Evolutionary conservation across 1,140 invertebrate genomes (phyloP).

Genomic region (Pectinophora gossypiella): DNA sequence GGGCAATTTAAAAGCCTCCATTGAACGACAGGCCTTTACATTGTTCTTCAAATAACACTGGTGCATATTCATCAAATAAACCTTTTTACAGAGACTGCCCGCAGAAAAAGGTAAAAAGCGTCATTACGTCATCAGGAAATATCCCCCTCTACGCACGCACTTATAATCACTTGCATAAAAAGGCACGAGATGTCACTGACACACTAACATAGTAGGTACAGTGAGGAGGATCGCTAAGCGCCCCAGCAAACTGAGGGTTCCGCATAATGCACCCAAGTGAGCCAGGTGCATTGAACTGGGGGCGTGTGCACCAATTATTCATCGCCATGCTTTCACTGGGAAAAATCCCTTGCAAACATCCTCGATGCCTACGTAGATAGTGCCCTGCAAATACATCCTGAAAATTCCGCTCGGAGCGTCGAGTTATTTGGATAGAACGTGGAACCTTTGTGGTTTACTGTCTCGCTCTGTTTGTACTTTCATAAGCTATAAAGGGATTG

Average conservation of each 20-base stretch:
- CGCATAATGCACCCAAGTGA: constrained; percentile 6
- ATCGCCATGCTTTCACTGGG: constrained; percentile 21
- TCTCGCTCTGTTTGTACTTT: no score
- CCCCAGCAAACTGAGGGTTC: constrained; percentile 9
- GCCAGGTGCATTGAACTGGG: constrained; percentile 27
- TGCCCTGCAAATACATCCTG: no score
- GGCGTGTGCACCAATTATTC: constrained; percentile 27
- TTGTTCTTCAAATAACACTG: no score
- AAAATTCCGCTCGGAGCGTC: no score
- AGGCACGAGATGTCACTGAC: constrained; percentile 16
- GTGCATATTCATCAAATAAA: no score
- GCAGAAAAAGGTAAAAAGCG: background rate
- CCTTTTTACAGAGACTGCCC: no score
- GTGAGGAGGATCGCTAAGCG: constrained; percentile 1
- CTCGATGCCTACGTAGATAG: no score
- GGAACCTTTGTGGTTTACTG: no score
- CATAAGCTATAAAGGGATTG: no score
- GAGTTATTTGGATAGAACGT: no score
- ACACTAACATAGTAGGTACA: constrained; percentile 17
- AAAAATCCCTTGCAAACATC: constrained; percentile 21
- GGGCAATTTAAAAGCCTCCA: no score
- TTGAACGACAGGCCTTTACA: no score
- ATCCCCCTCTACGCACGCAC: background rate
- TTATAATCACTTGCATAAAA: constrained; percentile 5
- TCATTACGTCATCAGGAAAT: background rate